Conservation (phyloP, 2,797 vertebrate genomes). For the Myotis planiceps region DNA sequence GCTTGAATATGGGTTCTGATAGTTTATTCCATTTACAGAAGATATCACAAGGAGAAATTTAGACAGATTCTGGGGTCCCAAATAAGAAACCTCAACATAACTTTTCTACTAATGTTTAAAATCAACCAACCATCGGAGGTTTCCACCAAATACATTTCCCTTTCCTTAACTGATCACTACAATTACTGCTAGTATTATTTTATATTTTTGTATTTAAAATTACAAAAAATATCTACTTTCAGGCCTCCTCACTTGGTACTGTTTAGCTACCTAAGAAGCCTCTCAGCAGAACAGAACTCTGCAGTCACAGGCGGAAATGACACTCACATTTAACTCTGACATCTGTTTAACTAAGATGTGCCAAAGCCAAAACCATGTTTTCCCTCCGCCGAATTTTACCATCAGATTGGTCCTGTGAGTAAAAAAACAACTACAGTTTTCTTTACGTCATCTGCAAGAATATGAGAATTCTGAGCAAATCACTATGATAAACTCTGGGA, state of each 20-base stretch:
- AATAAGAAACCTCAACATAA: neutral
- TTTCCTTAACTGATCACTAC: neutral
- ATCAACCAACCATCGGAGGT: neutral
- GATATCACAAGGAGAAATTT: neutral
- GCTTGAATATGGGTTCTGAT: neutral
- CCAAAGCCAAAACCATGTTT: slow-evolving; percentile 4
- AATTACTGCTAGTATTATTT: neutral
- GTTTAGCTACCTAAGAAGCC: neutral
- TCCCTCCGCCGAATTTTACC: neutral
- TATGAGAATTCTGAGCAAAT: slow-evolving; percentile 39
- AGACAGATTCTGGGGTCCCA: neutral
- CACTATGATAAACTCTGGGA: neutral
- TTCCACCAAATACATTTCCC: neutral
- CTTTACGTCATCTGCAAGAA: neutral
- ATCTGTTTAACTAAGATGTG: neutral
- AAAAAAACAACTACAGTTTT: neutral
- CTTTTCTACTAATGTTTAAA: neutral
- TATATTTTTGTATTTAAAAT: slow-evolving; percentile 8
- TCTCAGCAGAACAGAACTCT: neutral
- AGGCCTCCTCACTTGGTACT: neutral
- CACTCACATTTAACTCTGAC: neutral
- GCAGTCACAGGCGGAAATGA: neutral
- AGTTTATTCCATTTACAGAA: neutral
- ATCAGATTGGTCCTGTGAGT: neutral
- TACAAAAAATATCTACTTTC: neutral